A percentile compares a stretch with the other conserved stretches of the same genome.
These are phyloP conservation scores for Drosophila mojavensis DNA, from an alignment of 1,140 invertebrate species.

Conservation along the genomic window DNA sequence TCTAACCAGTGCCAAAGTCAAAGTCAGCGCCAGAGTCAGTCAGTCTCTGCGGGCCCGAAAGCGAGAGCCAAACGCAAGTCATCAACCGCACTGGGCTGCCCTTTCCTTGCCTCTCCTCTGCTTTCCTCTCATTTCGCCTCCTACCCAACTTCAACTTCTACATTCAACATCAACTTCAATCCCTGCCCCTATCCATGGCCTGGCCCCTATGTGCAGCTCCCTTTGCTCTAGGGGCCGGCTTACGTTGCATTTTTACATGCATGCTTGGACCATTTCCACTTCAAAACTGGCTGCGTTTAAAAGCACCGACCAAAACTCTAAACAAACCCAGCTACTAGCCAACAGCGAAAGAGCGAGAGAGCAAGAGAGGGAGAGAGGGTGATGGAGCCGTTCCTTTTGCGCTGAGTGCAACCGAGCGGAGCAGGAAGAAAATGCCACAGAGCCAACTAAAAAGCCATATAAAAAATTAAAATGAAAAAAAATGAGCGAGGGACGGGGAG, in stretches of 20 bases:
- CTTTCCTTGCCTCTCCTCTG: background rate
- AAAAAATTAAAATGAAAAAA: slow-evolving; percentile 57
- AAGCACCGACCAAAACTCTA: slow-evolving; percentile 73
- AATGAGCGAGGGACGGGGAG: slow-evolving; percentile 43
- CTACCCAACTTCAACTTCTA: background rate
- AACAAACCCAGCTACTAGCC: slow-evolving; percentile 72
- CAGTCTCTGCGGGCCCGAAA: slow-evolving; percentile 65
- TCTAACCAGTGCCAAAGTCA: slow-evolving; percentile 60
- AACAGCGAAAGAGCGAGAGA: slow-evolving; percentile 23
- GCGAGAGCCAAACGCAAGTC: slow-evolving; percentile 67
- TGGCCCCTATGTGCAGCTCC: slow-evolving; percentile 1
- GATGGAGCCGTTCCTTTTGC: slow-evolving; percentile 40
- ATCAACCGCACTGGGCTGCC: slow-evolving; percentile 66
- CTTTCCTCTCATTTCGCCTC: too few species aligned
- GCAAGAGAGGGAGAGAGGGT: background rate
- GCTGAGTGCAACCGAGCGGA: slow-evolving; percentile 65
- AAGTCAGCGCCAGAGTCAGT: slow-evolving; percentile 54
- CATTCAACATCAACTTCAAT: background rate
- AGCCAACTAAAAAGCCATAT: slow-evolving; percentile 68
- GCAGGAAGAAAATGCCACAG: slow-evolving; percentile 76
- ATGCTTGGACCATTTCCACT: slow-evolving; percentile 63
- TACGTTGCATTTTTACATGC: slow-evolving; percentile 81
- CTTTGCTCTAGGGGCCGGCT: slow-evolving; percentile 49
- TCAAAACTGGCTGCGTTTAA: slow-evolving; percentile 55
- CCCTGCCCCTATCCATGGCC: background rate